These are phyloP conservation scores for Leptopilina myrica DNA, from an alignment of 2,888 invertebrate genomes.

Conservation along the genomic window DNA sequence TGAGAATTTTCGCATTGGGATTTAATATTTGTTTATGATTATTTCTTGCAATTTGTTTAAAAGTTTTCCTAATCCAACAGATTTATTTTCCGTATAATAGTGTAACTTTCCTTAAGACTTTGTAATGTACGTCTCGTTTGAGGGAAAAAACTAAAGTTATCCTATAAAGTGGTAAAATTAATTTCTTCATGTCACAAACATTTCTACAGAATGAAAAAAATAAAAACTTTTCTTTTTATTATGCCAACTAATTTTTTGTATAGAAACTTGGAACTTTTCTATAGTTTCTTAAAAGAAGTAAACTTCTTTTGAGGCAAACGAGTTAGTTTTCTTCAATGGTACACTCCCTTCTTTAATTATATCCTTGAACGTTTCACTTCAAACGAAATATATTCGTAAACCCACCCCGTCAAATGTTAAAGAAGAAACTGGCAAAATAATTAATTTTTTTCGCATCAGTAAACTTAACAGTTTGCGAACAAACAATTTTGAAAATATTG, in stretches of 20 bases:
- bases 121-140: no score
- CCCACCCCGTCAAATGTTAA: background rate
- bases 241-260: background rate
- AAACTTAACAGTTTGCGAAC: conserved; percentile 7
- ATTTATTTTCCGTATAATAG: background rate
- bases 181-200: background rate
- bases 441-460: conserved; percentile 23
- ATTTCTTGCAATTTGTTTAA: background rate
- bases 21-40: no score
- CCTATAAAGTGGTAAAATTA: background rate
- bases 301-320: background rate
- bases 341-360: background rate
- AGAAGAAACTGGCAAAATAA: background rate
- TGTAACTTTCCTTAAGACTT: no score
- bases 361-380: conserved; percentile 1
- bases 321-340: background rate
- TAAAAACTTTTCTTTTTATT: background rate
- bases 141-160: background rate
- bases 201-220: background rate
- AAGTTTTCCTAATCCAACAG: background rate
- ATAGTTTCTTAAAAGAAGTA: conserved; percentile 1
- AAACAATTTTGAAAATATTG: conserved; percentile 12
- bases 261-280: conserved; percentile 1
- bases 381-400: conserved; percentile 5
- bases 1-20: no score